Percentiles rank a stretch among this genome's conserved stretches.
phyloP scores from a whole-genome alignment of 2,888 invertebrate genomes.

The Drosophila mettleri region DNA sequence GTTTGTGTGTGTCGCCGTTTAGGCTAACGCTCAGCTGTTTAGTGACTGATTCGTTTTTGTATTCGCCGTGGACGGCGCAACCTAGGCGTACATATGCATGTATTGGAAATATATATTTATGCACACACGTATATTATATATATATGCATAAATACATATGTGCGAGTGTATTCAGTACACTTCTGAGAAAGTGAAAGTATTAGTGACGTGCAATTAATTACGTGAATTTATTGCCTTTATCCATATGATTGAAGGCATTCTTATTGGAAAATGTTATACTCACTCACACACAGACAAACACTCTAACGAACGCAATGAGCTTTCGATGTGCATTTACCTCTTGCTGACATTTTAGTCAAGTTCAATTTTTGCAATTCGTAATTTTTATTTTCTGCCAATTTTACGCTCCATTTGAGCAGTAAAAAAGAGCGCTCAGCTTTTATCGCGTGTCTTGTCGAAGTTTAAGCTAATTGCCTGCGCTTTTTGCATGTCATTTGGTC shows the following conservation, averaged over 20 bases:
- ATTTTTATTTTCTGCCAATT: constrained; percentile 43
- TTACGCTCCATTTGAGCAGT: constrained; percentile 62
- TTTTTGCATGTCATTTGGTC: constrained; percentile 42
- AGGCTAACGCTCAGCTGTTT: constrained; percentile 59
- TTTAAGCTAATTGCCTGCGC: constrained; percentile 47
- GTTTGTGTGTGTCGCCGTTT: constrained; percentile 43
- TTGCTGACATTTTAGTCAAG: constrained; percentile 48
- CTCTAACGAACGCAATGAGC: too few species aligned
- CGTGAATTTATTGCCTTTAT: constrained; percentile 47
- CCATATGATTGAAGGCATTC: constrained; percentile 44
- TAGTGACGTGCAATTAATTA: constrained; percentile 41
- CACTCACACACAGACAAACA: neutral
- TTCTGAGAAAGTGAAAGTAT: constrained; percentile 56
- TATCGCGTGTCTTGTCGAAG: constrained; percentile 58
- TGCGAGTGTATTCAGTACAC: neutral
- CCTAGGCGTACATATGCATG: constrained; percentile 11
- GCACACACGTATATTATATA: neutral
- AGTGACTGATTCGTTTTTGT: constrained; percentile 29
- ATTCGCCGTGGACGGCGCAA: constrained; percentile 39
- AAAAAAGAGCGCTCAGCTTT: constrained; percentile 22
- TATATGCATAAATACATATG: neutral
- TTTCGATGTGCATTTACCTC: constrained; percentile 37
- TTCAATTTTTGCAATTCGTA: constrained; percentile 43
- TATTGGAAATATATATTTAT: neutral
- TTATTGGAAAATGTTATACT: constrained; percentile 41